Base-by-base conservation (phyloP, 2,797 vertebrate species). In the Emys orbicularis region DNA sequence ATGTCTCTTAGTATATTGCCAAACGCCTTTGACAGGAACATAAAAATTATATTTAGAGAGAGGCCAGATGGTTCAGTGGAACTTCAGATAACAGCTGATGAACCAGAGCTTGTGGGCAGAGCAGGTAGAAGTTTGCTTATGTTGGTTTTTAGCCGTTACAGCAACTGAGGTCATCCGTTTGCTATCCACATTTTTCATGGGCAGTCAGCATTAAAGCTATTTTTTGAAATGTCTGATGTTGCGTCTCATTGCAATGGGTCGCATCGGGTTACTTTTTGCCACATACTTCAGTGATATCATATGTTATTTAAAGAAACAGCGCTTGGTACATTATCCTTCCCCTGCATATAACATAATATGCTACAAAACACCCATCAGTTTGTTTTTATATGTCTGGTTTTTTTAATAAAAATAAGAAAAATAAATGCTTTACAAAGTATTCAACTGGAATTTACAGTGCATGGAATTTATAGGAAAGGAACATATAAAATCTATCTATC, bases 331-430 rank as follows among this genome's bases (percentile, higher is more conserved):
- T 19, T 52, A 1, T 2, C 12, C 68, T 72, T 88, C 85, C 82
- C 82, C 13, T 1, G n/a, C n/a, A 50, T 0, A 52, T 50, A 25
- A 84, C 5, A 0, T n/a, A 49, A 68, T 8, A 34, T 1, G 0
- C 41, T 27, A 1, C 5, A 47, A 5, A 92, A 61, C 34, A 34
- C 25, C 0, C 5, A 5, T 3, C 27, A 13, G 68, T 54, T 81
- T 72, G 59, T 49, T 54, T 76, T 57, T 31, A 49, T 37, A 50
- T 5, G 25, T 8, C 74, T 23, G 44, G 3, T 83, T 25, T 27
- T 54, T 10, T 19, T 6, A 7, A 16, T 34, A 44, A 80, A 31
- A 5, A 49, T 49, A 15, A 80, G n/a, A 68, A 57, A 41, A 12
- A 0, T 6, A 7, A 29, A 23, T 53, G 19, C 37, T 68, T 10